Evolutionary conservation across 1,140 invertebrate genomes (phyloP), one percentile per base, ranked within the genome.

Genomic region (Leptinotarsa defecta): DNA sequence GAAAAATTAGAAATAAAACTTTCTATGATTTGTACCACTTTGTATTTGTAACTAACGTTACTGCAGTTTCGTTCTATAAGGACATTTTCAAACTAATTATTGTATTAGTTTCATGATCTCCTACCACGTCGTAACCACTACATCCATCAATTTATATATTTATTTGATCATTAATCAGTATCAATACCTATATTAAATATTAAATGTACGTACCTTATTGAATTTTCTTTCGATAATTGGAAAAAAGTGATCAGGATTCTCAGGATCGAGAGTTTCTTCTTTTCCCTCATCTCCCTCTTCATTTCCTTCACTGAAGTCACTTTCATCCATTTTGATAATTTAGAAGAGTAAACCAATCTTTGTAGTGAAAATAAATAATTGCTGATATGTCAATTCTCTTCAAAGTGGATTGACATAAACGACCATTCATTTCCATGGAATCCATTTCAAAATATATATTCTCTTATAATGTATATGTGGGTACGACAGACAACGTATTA

Each of bases 221-320:
- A 82, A 84, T 52, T 83, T 70, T 73, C 78, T 79, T 74, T 85
- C 83, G 5, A 84, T 67, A 65, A 85, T 80, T 4, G 81, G 75
- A 72, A 84, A 84, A 22, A 79, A 81, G 77, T 85, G 77, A 27
- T 85, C 83, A 17, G 83, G 83, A 76, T 84, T 82, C 17, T 83
- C 68, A 0, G 82, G 80, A 77, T 83, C 83, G 1, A 83, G 73
- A 13, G 34, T 70, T 11, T 85, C 84, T 19, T 81, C 82, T n/a
- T 74, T 64, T 19, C 49, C 71, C 4, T 77, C 76, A 15, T 83
- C 82, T 8, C 76, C 78, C 22, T 74, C 78, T n/a, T 82, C 82
- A 22, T 78, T 74, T 20, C 76, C 78, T 65, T 84, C 82, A 24
- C 75, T 82, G 67, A 83, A 79, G 43, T 84, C 83, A 68, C 77